phyloP scores from a whole-genome alignment of 2,113 vertebrate species.

The Dunckerocampus dactyliophorus region DNA sequence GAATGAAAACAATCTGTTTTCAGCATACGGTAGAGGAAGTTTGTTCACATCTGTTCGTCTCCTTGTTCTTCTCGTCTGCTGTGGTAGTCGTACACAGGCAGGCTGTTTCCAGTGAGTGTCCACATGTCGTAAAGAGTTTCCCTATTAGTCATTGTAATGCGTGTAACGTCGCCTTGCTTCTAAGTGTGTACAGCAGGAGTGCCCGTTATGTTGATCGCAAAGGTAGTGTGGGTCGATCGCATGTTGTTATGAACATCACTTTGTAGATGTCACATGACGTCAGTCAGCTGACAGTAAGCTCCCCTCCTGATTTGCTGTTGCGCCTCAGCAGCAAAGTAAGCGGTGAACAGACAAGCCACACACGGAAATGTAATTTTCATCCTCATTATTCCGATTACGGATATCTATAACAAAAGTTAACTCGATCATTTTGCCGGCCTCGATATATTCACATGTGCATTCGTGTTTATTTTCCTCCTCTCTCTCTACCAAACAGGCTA shows the following conservation, averaged over 20 bases:
- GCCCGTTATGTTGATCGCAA: constrained; percentile 29
- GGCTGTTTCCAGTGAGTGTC: constrained; percentile 36
- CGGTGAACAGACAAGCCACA: too few relatives aligned
- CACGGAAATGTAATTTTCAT: too few relatives aligned
- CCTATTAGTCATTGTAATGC: constrained; percentile 45
- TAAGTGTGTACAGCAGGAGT: constrained; percentile 11
- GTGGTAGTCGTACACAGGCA: constrained; percentile 28
- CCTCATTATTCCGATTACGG: too few relatives aligned
- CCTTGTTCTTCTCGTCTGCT: constrained; percentile 45
- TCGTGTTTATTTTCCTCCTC: too few relatives aligned
- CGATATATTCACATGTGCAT: too few relatives aligned
- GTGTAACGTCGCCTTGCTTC: constrained; percentile 38
- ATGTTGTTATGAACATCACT: background rate
- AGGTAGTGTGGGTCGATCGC: background rate
- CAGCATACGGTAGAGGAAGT: constrained; percentile 18
- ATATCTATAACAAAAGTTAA: too few relatives aligned
- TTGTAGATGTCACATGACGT: background rate
- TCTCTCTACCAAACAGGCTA: too few relatives aligned
- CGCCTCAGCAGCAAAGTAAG: too few relatives aligned
- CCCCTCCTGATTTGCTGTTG: too few relatives aligned
- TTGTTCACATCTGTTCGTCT: constrained; percentile 56
- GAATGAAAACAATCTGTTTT: constrained; percentile 17
- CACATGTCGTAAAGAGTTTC: constrained; percentile 50
- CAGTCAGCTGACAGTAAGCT: background rate
- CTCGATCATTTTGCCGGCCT: too few relatives aligned